Evolutionary conservation across 1,140 invertebrate species (phyloP).

Genomic region (Ectropis grisescens): DNA sequence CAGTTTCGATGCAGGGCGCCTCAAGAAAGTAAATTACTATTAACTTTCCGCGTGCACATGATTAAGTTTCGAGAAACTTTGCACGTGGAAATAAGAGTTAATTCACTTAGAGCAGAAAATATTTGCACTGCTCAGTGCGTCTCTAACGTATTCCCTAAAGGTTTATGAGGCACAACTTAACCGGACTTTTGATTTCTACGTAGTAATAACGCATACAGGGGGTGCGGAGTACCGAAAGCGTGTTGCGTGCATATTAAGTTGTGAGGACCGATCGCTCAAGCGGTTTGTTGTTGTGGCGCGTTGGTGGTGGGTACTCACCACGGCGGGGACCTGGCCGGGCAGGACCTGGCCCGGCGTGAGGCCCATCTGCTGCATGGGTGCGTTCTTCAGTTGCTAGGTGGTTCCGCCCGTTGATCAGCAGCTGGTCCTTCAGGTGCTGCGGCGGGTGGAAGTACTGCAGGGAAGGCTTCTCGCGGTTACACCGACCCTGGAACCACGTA

Average conservation of each 20-base stretch:
- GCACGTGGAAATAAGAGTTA: slow-evolving; percentile 11
- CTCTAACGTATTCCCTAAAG: slow-evolving; percentile 5
- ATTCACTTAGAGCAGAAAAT: slow-evolving; percentile 12
- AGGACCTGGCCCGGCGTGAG: slow-evolving; percentile 89
- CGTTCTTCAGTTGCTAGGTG: slow-evolving; percentile 98
- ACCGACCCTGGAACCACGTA: slow-evolving; percentile 88
- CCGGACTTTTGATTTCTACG: slow-evolving; percentile 23
- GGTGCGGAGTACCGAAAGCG: slow-evolving; percentile 57
- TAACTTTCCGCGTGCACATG: slow-evolving; percentile 23
- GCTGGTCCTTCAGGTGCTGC: slow-evolving; percentile 99
- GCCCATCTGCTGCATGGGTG: slow-evolving; percentile 96
- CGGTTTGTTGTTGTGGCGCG: slow-evolving; percentile 25
- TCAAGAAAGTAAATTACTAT: slow-evolving; percentile 24
- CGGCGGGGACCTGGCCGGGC: slow-evolving; percentile 90
- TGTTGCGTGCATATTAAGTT: slow-evolving; percentile 51
- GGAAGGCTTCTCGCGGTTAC: slow-evolving; percentile 99
- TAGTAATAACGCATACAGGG: slow-evolving; percentile 15
- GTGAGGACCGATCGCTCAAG: slow-evolving; percentile 59
- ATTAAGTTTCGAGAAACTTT: slow-evolving; percentile 18
- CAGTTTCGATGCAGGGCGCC: slow-evolving; percentile 14
- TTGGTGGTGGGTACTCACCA: slow-evolving; percentile 77
- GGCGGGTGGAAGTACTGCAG: slow-evolving; percentile 99
- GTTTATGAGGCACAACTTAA: slow-evolving; percentile 41
- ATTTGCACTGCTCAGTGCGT: slow-evolving; percentile 9
- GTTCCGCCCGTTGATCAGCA: slow-evolving; percentile 99